Evolutionary conservation across 35 echinoderm and acorn worm species (phyloP).

Genomic region (Lytechinus variegatus): DNA sequence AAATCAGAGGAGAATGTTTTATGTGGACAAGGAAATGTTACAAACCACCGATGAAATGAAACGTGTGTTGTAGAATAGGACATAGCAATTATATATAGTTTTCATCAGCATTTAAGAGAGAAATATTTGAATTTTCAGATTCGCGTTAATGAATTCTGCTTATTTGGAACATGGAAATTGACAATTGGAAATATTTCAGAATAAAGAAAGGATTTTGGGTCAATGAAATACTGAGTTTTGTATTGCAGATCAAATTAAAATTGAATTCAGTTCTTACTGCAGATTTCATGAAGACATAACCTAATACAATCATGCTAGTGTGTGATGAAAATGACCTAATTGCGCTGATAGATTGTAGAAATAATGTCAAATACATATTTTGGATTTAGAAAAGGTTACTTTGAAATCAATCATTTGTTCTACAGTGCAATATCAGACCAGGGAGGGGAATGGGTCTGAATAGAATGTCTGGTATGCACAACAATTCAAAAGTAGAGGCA

Average conservation of each 20-base stretch:
- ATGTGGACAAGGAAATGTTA: background rate
- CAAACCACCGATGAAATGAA: background rate
- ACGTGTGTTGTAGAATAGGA: background rate
- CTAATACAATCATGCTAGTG: background rate
- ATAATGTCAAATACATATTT: background rate
- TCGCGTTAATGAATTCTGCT: background rate
- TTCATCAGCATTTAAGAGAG: background rate
- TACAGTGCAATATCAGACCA: background rate
- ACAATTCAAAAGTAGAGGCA: background rate
- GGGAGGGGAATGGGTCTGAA: background rate
- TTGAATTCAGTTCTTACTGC: background rate
- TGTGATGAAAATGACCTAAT: background rate
- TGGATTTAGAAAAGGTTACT: background rate
- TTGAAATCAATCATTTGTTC: background rate
- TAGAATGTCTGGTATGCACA: background rate
- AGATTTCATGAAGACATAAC: background rate
- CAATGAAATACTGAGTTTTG: background rate
- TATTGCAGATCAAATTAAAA: background rate
- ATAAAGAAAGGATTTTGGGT: background rate
- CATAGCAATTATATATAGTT: background rate
- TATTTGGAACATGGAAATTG: background rate
- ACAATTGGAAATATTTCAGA: background rate
- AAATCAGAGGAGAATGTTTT: background rate
- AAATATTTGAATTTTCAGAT: background rate
- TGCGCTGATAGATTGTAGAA: background rate